Base-by-base conservation (phyloP, 2,888 invertebrate genomes). In the Orchesella flavescens region DNA sequence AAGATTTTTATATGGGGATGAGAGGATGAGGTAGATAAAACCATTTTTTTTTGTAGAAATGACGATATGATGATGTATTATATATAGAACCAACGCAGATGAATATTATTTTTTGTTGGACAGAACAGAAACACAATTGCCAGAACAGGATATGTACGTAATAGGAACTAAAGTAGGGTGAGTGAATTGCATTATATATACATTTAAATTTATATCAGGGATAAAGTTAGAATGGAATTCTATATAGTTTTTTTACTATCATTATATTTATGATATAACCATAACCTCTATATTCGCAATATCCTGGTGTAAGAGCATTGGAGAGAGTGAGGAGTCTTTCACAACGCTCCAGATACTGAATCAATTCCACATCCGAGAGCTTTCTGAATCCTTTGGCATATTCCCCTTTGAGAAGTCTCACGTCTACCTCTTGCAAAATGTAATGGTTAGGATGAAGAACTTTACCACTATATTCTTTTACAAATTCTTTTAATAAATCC, bases 381-480 rank as follows among this genome's bases (percentile, higher is more conserved):
- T 72, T 55, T 17, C 68, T 19, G 15, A 87, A 57, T 23, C 55
- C 59, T 66, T 76, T 77, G 34, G 55, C 74, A 17, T 72, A 78
- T 23, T 83, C 79, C 15, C 75, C 73, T 24, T 76, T 84, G 57
- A 87, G 69, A 75, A 87, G 82, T 43, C 84, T 57, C 0, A 81
- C 66, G 72, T 81, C 79, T n/a, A 83, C 85, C 63, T 87, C 86
- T 81, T 86, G 86, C 10, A 87, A 57, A 78, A 87, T 85, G 63
- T 86, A 87, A 63, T 87, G 87, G 74, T 86, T 86, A 0, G 84
- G 85, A 80, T 87, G 87, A 21, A 87, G 71, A 9, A 86, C 55
- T 2, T 3, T 55, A 44, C 73, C 85, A 21, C 84, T 71, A 77
- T 83, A 84, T 12, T 75, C 80, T 17, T 66, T 73, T 13, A 80